A percentile compares a stretch with the other conserved stretches of the same genome.
These are phyloP conservation scores for Cavia aperea DNA, from an alignment of 2,113 vertebrate species.

Conservation along the genomic window DNA sequence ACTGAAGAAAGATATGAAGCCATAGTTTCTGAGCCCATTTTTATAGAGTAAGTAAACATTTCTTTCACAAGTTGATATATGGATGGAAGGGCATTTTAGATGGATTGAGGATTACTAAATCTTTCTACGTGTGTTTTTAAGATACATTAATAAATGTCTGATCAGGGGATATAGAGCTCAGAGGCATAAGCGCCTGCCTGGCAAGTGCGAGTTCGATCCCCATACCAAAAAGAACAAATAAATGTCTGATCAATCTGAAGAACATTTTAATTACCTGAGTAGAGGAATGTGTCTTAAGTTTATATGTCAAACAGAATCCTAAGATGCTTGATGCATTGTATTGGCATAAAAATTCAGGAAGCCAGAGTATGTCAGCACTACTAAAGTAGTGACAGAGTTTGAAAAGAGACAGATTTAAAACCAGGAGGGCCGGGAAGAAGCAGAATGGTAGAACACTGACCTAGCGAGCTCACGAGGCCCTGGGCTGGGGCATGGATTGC, in stretches of 20 bases:
- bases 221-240: no score
- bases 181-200: no score
- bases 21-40: background rate
- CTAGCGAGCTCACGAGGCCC: background rate
- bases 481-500: background rate
- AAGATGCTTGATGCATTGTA: background rate
- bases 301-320: background rate
- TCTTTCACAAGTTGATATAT: background rate
- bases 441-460: background rate
- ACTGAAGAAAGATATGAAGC: background rate
- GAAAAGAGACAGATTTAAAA: background rate
- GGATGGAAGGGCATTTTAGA: background rate
- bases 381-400: background rate
- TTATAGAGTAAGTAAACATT: background rate
- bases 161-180: no score
- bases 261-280: background rate
- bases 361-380: background rate
- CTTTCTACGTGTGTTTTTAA: background rate
- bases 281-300: background rate
- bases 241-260: background rate
- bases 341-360: background rate
- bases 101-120: background rate
- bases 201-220: no score
- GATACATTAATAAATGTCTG: background rate
- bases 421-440: background rate